Evolutionary conservation across 92 coral and sea anemone genomes (phyloP), one percentile per base, ranked within the genome.

Genomic region (Epizoanthus ramosus): DNA sequence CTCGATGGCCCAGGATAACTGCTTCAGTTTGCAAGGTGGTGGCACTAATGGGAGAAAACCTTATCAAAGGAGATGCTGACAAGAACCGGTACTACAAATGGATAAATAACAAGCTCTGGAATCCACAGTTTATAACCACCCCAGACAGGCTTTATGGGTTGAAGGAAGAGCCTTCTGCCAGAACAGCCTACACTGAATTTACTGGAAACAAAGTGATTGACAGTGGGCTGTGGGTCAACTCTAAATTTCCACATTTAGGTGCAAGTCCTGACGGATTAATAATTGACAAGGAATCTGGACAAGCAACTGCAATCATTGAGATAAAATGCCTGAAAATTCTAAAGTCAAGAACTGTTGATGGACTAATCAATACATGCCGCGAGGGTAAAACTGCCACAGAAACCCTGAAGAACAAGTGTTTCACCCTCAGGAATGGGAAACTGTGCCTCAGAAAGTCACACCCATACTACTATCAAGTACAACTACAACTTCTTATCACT

Each of bases 1-100:
- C n/a, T n/a, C n/a, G n/a, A n/a, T n/a, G n/a, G n/a, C 35, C 47
- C 16, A 74, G 33, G 3, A 53, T 43, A 56, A 16, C 16, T 56
- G 80, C 80, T 31, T 75, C 80, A 0, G 68, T 23, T 1, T 75
- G 80, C 80, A 75, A 75, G 37, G 80, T 23, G 8, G 80, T 50
- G 17, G 57, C 18, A 1, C 67, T 15, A 52, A 17, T 75, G 28
- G 80, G 80, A 31, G 67, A 5, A 8, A 75, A 75, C 31, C 31
- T 75, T 2, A 28, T 5, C 19, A 75, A 8, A 7, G 80, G 67
- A 2, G 17, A 57, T 18, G 25, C 3, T 12, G 54, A 50, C 54
- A 50, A 50, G 54, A 50, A 9, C 54, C 54, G 54, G 14, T 12
- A 50, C 21, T 61, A n/a, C 13, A 61, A 22, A 8, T 61, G 67